phyloP scores from a whole-genome alignment of 2,888 invertebrate species.

The Xanthia icteritia region DNA sequence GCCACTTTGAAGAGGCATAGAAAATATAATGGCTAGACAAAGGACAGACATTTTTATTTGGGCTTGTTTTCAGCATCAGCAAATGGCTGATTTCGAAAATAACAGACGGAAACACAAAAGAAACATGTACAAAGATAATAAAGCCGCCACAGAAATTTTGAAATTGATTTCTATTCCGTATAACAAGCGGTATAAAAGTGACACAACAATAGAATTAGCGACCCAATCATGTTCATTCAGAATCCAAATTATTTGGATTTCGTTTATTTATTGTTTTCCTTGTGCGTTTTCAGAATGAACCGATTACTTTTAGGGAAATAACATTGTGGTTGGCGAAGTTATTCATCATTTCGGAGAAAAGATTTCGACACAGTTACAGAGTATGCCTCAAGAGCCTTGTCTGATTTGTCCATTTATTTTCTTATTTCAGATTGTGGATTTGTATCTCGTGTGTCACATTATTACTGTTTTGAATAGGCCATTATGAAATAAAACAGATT shows the following conservation, averaged over 20 bases:
- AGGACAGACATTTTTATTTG: background rate
- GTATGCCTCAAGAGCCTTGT: background rate
- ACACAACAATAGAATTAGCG: slow-evolving; percentile 58
- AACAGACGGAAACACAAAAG: slow-evolving; percentile 27
- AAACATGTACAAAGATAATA: slow-evolving; percentile 24
- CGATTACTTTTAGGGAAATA: slow-evolving; percentile 34
- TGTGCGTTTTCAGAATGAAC: slow-evolving; percentile 21
- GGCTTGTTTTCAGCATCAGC: background rate
- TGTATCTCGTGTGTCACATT: background rate
- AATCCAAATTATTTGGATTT: slow-evolving; percentile 32
- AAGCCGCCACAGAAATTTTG: slow-evolving; percentile 62
- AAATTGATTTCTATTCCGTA: slow-evolving; percentile 68
- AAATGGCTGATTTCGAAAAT: slow-evolving; percentile 27
- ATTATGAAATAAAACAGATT: background rate
- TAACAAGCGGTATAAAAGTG: slow-evolving; percentile 32
- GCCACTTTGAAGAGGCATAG: background rate
- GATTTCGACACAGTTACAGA: background rate
- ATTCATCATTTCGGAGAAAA: slow-evolving; percentile 23
- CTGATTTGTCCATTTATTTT: background rate
- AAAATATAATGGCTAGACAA: background rate
- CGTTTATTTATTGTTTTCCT: slow-evolving; percentile 36
- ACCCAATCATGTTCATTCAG: slow-evolving; percentile 48
- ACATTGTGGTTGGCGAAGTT: background rate
- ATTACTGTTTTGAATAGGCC: background rate
- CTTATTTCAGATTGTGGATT: background rate